Percentiles rank a stretch among this genome's conserved stretches.
Evolutionary conservation across 2,797 vertebrate species (phyloP).

Genomic region (Odontamblyopus lacepedii): DNA sequence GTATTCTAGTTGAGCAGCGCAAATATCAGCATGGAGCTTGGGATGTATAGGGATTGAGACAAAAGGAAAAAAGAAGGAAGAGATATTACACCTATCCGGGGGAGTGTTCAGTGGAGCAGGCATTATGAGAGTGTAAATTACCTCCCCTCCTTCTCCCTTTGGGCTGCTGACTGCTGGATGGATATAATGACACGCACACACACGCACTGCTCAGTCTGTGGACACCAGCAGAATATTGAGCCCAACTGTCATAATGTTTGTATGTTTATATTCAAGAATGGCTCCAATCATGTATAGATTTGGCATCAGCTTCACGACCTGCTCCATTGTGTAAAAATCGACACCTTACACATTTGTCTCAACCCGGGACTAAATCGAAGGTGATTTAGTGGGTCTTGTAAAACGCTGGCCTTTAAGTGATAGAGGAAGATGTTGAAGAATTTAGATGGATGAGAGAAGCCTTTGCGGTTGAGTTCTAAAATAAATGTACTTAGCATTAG

Average conservation of each 20-base stretch:
- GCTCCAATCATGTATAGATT: conserved; percentile 47
- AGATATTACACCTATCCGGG: conserved; percentile 67
- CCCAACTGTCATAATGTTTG: conserved; percentile 26
- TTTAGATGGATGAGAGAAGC: background rate
- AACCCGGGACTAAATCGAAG: conserved; percentile 45
- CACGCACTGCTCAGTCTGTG: conserved; percentile 40
- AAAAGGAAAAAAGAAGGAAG: conserved; percentile 35
- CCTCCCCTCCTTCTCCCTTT: conserved; percentile 63
- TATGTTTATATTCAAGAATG: conserved; percentile 42
- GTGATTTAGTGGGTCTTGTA: conserved; percentile 35
- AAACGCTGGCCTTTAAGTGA: conserved; percentile 33
- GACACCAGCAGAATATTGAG: conserved; percentile 49
- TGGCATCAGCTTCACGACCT: conserved; percentile 15
- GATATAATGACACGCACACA: conserved; percentile 59
- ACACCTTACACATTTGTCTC: conserved; percentile 51
- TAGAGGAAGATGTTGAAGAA: conserved; percentile 3
- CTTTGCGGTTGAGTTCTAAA: background rate
- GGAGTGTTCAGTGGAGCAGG: conserved; percentile 62
- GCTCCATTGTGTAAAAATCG: conserved; percentile 53
- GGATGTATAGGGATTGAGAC: conserved; percentile 34
- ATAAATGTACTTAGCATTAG: background rate
- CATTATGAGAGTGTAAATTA: conserved; percentile 75
- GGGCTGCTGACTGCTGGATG: conserved; percentile 56
- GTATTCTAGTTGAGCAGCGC: conserved; percentile 65
- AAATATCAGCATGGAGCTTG: conserved; percentile 55